These are phyloP conservation scores for Pleuronectes platessa DNA, from an alignment of 2,113 vertebrate genomes.

Conservation along the genomic window DNA sequence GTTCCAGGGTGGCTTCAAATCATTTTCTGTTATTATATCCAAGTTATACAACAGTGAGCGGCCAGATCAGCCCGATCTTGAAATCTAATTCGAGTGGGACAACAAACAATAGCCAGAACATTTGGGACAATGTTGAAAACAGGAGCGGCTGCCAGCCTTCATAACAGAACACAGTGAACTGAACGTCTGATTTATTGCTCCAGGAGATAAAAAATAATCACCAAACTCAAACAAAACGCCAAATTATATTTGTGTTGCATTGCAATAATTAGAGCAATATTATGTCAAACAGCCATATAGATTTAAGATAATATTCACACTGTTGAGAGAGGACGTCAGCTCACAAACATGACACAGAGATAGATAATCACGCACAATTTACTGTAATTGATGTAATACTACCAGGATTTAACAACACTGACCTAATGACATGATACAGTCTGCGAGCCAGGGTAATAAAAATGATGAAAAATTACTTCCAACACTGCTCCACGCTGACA, in stretches of 20 bases:
- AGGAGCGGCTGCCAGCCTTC: conserved; percentile 49
- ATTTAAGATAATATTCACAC: conserved; percentile 5
- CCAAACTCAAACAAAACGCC: conserved; percentile 28
- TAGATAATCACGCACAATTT: conserved; percentile 7
- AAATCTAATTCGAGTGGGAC: conserved; percentile 61
- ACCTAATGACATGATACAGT: conserved; percentile 33
- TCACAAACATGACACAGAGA: conserved; percentile 11
- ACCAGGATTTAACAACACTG: conserved; percentile 31
- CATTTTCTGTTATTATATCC: conserved; percentile 10
- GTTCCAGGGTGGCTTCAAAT: background rate
- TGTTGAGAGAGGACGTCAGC: conserved; percentile 6
- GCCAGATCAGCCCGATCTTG: conserved; percentile 45
- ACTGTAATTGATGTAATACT: conserved; percentile 28
- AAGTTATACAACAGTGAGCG: conserved; percentile 22
- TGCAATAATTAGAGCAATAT: conserved; percentile 11
- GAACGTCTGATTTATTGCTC: conserved; percentile 37
- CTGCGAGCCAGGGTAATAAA: conserved; percentile 32
- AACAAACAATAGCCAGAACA: conserved; percentile 58
- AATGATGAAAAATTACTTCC: conserved; percentile 49
- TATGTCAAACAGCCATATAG: conserved; percentile 26
- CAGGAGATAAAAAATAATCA: conserved; percentile 19
- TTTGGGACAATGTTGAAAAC: conserved; percentile 46
- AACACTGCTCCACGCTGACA: conserved; percentile 40
- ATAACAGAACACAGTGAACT: conserved; percentile 37
- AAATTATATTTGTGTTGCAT: background rate